Evolutionary conservation across 2,113 vertebrate species (phyloP), one percentile per base, ranked within the genome.

Genomic region (Anser brachyrhynchus): DNA sequence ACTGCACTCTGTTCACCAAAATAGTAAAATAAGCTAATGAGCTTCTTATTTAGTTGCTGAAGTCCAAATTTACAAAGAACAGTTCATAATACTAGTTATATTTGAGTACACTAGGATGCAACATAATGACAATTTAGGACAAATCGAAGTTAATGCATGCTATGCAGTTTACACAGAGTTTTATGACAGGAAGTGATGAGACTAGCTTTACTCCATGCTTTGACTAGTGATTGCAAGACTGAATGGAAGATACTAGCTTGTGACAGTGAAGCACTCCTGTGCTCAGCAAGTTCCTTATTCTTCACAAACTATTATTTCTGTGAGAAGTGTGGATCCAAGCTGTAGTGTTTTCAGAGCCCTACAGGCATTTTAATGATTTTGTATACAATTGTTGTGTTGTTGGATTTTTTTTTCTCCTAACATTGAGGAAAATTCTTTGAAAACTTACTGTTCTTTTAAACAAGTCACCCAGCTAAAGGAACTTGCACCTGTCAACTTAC

Each of bases 341-440:
- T 79, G 2, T 69, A 17, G 9, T 66, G 2, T 52, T 87, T 54
- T 57, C n/a, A 79, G 59, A 65, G 11, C 62, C 78, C 58, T 77
- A 29, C n/a, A 33, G 66, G 37, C 31, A 39, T 46, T 83, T 51
- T 52, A 44, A 18, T 69, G 7, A 20, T 52, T 80, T 92, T 69
- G 35, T 73, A 0, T 77, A 4, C 15, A 71, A 0, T 29, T 76
- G 6, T 21, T 73, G 6, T 72, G 21, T 77, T 39, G 0, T 10
- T 46, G 19, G 20, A 22, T 49, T 49, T 39, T 52, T 80, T 5
- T 51, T 49, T 72, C 84, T 91, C 22, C 4, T 73, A 39, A 41
- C 11, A 15, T 3, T 57, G 19, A 6, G 13, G 23, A 14, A 93
- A 89, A 81, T 65, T 9, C 26, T 78, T 88, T 28, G 19, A 69